Percentiles rank a stretch among this genome's conserved stretches.
Conservation (phyloP, 2,797 vertebrate species). For the Picus viridis region DNA sequence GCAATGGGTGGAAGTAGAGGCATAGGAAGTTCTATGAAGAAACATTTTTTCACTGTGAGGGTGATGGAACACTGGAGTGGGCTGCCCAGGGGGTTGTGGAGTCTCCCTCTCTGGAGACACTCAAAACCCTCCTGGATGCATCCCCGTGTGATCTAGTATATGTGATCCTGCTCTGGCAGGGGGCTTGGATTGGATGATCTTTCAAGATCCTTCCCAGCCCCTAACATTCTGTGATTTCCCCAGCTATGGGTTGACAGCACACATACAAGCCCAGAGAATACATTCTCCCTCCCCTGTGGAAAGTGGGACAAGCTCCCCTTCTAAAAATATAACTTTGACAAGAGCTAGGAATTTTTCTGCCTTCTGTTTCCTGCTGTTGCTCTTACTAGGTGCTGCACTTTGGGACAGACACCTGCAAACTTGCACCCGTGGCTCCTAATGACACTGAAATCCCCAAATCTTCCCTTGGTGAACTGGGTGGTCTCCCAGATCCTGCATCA, state of each 20-base stretch:
- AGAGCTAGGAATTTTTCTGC: background rate
- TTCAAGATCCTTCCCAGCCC: too few relatives aligned
- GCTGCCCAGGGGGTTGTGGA: too few relatives aligned
- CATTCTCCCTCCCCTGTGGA: fast-evolving
- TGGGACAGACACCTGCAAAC: background rate
- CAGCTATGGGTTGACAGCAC: fast-evolving
- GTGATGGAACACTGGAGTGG: too few relatives aligned
- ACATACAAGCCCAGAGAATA: background rate
- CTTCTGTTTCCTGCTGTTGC: background rate
- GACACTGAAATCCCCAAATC: background rate
- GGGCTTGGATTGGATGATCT: too few relatives aligned
- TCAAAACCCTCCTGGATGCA: too few relatives aligned
- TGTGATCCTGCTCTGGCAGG: too few relatives aligned
- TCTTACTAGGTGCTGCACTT: background rate
- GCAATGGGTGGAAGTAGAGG: too few relatives aligned
- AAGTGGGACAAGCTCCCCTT: background rate
- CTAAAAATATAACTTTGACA: background rate
- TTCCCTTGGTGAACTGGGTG: background rate
- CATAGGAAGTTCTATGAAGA: too few relatives aligned
- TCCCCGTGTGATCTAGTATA: too few relatives aligned
- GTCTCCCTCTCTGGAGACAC: too few relatives aligned
- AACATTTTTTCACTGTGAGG: too few relatives aligned
- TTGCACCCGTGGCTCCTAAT: background rate
- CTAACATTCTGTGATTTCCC: background rate
- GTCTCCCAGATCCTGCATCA: fast-evolving